Evolutionary conservation across 1,140 invertebrate genomes (phyloP).

Genomic region (Psix sp.): DNA sequence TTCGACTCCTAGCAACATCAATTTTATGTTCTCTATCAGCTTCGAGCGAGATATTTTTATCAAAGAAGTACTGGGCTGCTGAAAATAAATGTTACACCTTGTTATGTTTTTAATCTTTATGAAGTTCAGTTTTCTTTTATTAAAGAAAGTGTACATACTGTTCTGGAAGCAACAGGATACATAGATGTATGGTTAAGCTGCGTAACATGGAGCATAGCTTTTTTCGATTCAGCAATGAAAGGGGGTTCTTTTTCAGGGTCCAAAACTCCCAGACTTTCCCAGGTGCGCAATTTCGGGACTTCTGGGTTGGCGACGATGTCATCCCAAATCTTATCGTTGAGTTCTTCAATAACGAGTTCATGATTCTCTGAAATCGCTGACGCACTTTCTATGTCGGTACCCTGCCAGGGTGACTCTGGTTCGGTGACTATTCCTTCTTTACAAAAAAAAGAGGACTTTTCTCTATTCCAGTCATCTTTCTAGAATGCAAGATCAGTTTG

Average conservation of each 20-base stretch:
- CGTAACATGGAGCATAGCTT: conserved; percentile 65
- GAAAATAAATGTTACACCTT: too few species aligned
- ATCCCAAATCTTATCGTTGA: conserved; percentile 49
- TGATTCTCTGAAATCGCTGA: conserved; percentile 44
- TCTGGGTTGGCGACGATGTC: conserved; percentile 40
- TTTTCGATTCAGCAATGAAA: conserved; percentile 65
- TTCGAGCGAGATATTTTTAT: conserved; percentile 61
- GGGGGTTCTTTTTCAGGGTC: conserved; percentile 61
- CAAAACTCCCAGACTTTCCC: conserved; percentile 69
- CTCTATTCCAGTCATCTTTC: conserved; percentile 32
- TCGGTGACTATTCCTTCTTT: conserved; percentile 59
- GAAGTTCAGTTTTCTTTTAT: too few species aligned
- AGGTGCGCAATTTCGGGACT: conserved; percentile 62
- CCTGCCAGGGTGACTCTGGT: conserved; percentile 52
- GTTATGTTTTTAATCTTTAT: too few species aligned
- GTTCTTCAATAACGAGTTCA: background rate
- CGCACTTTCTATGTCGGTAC: conserved; percentile 28
- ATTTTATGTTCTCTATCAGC: conserved; percentile 72
- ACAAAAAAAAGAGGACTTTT: conserved; percentile 18
- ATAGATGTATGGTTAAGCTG: conserved; percentile 60
- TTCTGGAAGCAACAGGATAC: conserved; percentile 1
- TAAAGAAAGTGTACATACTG: too few species aligned
- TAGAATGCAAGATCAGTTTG: background rate
- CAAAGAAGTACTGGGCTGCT: too few species aligned
- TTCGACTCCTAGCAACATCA: conserved; percentile 75